Percentiles rank a stretch among this genome's conserved stretches.
Conservation (phyloP, 2,888 invertebrate species). For the Aphodius sticticus region DNA sequence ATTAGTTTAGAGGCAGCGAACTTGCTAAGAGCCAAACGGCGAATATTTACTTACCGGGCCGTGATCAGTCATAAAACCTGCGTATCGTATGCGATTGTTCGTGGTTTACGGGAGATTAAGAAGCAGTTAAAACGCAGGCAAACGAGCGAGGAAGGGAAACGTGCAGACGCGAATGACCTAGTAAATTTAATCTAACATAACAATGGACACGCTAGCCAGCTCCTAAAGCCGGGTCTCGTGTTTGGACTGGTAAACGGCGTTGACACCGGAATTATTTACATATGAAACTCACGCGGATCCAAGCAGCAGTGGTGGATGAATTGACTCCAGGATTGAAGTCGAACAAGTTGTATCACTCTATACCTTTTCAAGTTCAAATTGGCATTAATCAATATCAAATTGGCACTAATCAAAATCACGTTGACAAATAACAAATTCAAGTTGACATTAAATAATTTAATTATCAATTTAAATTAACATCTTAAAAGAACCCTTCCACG, state of each 20-base stretch:
- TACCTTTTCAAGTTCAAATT: no score
- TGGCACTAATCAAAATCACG: no score
- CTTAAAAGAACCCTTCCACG: no score
- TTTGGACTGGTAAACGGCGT: neutral
- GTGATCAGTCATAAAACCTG: neutral
- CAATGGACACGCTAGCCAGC: conserved; percentile 18
- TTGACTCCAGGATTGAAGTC: neutral
- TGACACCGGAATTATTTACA: neutral
- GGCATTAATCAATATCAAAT: no score
- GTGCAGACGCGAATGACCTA: conserved; percentile 24
- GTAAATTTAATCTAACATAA: conserved; percentile 26
- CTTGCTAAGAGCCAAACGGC: neutral
- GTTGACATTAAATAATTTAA: no score
- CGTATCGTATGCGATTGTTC: neutral
- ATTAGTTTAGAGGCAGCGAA: neutral
- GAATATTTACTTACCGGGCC: neutral
- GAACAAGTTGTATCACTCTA: neutral
- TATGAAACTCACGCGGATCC: neutral
- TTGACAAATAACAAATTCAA: no score
- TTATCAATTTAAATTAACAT: no score
- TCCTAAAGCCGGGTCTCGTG: neutral
- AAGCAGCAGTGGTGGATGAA: neutral
- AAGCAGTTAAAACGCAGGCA: neutral
- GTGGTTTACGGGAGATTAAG: neutral
- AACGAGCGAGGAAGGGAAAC: conserved; percentile 6